Evolutionary conservation across 2,797 vertebrate genomes (phyloP), one percentile per base, ranked within the genome.

Genomic region (Lutjanus argentimaculatus): DNA sequence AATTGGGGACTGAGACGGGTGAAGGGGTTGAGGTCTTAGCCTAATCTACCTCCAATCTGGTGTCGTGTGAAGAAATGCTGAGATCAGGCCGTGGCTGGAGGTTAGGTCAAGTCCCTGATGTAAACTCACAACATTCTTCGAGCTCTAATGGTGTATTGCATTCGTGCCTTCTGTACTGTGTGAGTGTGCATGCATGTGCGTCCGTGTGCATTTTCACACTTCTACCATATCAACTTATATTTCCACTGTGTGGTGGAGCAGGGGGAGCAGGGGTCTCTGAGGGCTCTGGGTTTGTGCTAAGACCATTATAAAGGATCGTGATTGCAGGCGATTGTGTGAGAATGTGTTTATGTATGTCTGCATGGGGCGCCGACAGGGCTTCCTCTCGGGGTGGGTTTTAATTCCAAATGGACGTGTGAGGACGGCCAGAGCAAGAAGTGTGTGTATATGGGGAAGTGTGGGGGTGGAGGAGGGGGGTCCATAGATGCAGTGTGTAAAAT

Each of bases 81-180:
- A 96, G 96, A 95, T 93, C 91, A 92, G 91, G 94, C 94, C 92
- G 93, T 90, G 91, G 92, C 95, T 94, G 94, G 94, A 95, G 74
- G 79, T 91, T 64, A 92, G 95, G 96, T 97, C 95, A 95, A 92
- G 95, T 97, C 96, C 95, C 95, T 88, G 91, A 96, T 96, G 97
- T 96, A 97, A 97, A 96, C 95, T 94, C 93, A 95, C 94, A 95
- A 88, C 86, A 96, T 97, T 96, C 94, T 96, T 95, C 93, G 83
- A 94, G 92, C 95, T 91, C 95, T 91, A 95, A 96, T 96, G 93
- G 91, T 89, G 89, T 95, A 93, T 96, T 92, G 89, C 90, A 77
- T 95, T 95, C 95, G 95, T 93, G 80, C 83, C 89, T 93, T 76
- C 83, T 84, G 89, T 89, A 88, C 67, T 84, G 69, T 82, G 25